phyloP scores from a whole-genome alignment of 1,140 invertebrate species.

The Episyrphus balteatus region DNA sequence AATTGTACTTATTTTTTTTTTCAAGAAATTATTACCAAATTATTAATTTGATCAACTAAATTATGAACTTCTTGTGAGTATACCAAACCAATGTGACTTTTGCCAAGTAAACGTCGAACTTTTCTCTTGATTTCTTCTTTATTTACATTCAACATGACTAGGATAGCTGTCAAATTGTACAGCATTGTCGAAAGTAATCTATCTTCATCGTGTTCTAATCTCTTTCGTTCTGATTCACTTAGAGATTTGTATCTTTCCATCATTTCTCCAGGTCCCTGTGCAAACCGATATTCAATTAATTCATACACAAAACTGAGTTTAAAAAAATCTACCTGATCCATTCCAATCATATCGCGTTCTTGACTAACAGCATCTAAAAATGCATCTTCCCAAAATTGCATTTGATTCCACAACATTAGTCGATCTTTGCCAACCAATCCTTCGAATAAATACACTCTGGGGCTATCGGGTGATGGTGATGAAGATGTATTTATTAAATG shows the following conservation, averaged over 20 bases:
- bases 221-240: slow-evolving; percentile 87
- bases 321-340: slow-evolving; percentile 68
- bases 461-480: slow-evolving; percentile 73
- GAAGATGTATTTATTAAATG: slow-evolving; percentile 74
- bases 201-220: slow-evolving; percentile 97
- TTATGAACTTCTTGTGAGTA: slow-evolving; percentile 97
- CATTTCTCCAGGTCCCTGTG: slow-evolving; percentile 88
- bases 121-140: slow-evolving; percentile 83
- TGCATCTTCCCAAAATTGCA: slow-evolving; percentile 99
- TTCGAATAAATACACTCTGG: slow-evolving; percentile 86
- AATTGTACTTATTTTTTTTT: neutral
- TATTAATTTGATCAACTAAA: slow-evolving; percentile 87
- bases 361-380: slow-evolving; percentile 98
- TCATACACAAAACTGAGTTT: no score
- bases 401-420: slow-evolving; percentile 93
- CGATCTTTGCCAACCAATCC: slow-evolving; percentile 56
- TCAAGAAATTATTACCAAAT: slow-evolving; percentile 56
- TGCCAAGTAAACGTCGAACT: slow-evolving; percentile 85
- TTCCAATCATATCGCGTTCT: slow-evolving; percentile 97
- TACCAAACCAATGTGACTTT: slow-evolving; percentile 95
- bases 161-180: slow-evolving; percentile 92
- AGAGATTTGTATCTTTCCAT: slow-evolving; percentile 95
- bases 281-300: neutral
- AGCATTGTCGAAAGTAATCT: slow-evolving; percentile 87
- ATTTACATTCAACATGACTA: slow-evolving; percentile 87